A percentile compares a stretch with the other conserved stretches of the same genome.
Conservation (phyloP, 2,797 vertebrate genomes). For the Halcyon badia region DNA sequence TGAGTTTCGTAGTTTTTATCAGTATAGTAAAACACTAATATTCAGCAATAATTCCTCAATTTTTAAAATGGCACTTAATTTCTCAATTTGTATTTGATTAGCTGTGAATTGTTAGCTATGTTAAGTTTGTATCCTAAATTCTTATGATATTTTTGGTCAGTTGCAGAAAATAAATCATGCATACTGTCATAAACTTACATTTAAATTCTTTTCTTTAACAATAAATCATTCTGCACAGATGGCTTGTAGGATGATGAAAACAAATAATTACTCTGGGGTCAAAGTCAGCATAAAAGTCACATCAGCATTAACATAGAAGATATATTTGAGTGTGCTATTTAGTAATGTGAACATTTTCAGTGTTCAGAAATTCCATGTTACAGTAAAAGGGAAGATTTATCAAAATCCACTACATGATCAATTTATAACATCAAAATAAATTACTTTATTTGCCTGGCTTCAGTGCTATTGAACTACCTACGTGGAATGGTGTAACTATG, state of each 20-base stretch:
- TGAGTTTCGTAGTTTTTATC: background rate
- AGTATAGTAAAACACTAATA: background rate
- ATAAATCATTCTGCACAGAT: background rate
- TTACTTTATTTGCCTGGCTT: conserved; percentile 24
- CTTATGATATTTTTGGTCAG: background rate
- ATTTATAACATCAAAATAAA: conserved; percentile 46
- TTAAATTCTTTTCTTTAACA: background rate
- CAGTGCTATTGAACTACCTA: conserved; percentile 20
- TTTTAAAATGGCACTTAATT: conserved; percentile 36
- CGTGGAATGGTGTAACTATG: background rate
- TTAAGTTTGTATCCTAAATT: conserved; percentile 27
- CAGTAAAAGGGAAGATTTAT: conserved; percentile 48
- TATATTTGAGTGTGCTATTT: conserved; percentile 39
- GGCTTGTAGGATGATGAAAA: background rate
- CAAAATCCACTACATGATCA: conserved; percentile 36
- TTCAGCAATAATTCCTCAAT: background rate
- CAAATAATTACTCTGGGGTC: background rate
- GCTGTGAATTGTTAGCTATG: background rate
- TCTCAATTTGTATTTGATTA: background rate
- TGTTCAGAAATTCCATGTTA: conserved; percentile 28
- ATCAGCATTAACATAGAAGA: background rate
- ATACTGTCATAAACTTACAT: background rate
- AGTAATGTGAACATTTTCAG: conserved; percentile 25
- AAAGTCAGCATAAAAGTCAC: conserved; percentile 47
- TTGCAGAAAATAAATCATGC: background rate